These are phyloP conservation scores for Trachelus iudaicus DNA, from an alignment of 2,888 invertebrate genomes.

Conservation along the genomic window DNA sequence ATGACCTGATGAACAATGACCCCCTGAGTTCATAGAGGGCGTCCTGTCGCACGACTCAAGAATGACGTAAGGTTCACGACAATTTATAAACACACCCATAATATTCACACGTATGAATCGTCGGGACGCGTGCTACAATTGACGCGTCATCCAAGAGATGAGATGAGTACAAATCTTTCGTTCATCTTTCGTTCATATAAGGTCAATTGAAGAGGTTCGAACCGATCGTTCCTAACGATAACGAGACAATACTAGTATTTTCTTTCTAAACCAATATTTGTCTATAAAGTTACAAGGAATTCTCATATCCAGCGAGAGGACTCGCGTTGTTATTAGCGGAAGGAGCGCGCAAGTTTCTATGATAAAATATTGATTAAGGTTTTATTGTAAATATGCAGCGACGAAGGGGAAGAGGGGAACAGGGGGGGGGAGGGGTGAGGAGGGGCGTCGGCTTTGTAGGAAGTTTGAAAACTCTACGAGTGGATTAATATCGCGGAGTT, in stretches of 20 bases:
- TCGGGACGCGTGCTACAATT: constrained; percentile 60
- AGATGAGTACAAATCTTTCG: constrained; percentile 45
- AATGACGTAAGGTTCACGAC: constrained; percentile 32
- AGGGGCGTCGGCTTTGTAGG: constrained; percentile 61
- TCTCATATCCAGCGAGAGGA: not conserved
- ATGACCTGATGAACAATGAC: not conserved
- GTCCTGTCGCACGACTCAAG: constrained; percentile 11
- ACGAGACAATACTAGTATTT: not conserved
- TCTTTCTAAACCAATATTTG: not conserved
- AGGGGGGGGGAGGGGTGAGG: constrained; percentile 27
- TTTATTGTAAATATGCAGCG: constrained; percentile 58
- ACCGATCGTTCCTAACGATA: constrained; percentile 41
- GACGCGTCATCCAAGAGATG: constrained; percentile 53
- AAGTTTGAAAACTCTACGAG: constrained; percentile 67
- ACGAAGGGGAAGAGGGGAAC: constrained; percentile 7
- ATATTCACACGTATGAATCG: constrained; percentile 43
- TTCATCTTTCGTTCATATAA: constrained; percentile 35
- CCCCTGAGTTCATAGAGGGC: not conserved
- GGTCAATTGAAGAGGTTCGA: constrained; percentile 55
- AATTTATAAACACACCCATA: constrained; percentile 51
- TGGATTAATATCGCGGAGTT: constrained; percentile 66
- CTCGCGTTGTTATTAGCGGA: not conserved
- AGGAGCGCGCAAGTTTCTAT: constrained; percentile 23
- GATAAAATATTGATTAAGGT: constrained; percentile 64
- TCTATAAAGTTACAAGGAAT: not conserved